Conservation (phyloP, 2,888 invertebrate genomes). For the Trachelus stipa region DNA sequence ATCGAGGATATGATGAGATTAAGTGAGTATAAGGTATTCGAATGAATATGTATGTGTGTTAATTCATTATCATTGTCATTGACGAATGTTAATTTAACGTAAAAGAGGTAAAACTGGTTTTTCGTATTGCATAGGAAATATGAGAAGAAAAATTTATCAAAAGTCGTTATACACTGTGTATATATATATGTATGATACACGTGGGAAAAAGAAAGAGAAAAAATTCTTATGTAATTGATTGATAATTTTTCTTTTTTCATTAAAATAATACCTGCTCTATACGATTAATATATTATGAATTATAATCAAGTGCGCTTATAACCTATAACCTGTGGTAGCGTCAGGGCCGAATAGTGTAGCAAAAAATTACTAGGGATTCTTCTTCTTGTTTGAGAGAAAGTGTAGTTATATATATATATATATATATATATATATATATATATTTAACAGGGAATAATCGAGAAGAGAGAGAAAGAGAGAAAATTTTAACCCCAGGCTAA, state of each 20-base stretch:
- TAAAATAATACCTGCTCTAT: background rate
- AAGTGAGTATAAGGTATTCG: background rate
- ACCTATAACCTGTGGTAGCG: background rate
- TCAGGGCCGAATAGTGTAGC: constrained; percentile 13
- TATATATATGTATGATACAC: background rate
- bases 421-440: background rate
- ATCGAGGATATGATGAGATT: background rate
- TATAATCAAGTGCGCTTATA: background rate
- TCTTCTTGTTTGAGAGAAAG: constrained; percentile 31
- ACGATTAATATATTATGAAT: background rate
- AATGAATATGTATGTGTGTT: background rate
- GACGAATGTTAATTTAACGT: background rate
- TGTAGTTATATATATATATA: constrained; percentile 2
- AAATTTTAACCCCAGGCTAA: constrained; percentile 3
- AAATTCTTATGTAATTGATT: background rate
- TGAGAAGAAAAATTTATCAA: background rate
- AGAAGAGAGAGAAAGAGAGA: background rate
- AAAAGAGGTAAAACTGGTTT: background rate
- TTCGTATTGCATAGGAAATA: background rate
- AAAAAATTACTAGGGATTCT: background rate
- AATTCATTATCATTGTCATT: background rate
- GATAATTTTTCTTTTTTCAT: background rate
- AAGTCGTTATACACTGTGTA: background rate
- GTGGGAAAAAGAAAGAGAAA: background rate
- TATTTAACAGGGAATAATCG: background rate